Percentiles rank a stretch among this genome's conserved stretches.
Evolutionary conservation across 2,888 invertebrate genomes (phyloP).

Genomic region (Acrobasis suavella): DNA sequence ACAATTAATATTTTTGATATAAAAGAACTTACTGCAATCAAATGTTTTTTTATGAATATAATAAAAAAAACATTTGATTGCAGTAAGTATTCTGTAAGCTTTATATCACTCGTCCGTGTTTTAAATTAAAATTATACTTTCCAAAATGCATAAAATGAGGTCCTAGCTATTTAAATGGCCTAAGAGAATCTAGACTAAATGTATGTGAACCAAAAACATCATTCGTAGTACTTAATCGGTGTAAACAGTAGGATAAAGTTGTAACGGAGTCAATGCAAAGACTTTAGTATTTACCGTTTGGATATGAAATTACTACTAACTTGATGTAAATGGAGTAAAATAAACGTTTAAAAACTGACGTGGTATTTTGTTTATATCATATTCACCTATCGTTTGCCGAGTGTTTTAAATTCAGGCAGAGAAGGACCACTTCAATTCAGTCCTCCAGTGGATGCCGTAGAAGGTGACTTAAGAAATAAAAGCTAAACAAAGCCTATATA

Average conservation of each 20-base stretch:
- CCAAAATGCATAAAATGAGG: not conserved
- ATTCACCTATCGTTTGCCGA: not conserved
- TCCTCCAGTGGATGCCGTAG: too few species aligned
- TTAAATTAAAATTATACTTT: too few species aligned
- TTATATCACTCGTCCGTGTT: too few species aligned
- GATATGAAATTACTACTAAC: constrained; percentile 65
- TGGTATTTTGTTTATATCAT: constrained; percentile 26
- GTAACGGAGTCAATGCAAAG: constrained; percentile 40
- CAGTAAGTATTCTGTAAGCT: too few species aligned
- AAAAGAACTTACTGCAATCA: too few species aligned
- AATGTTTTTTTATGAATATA: too few species aligned
- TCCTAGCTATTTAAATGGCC: not conserved
- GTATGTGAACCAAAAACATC: constrained; percentile 40
- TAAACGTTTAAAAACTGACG: constrained; percentile 58
- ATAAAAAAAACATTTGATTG: too few species aligned
- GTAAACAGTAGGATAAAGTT: constrained; percentile 31
- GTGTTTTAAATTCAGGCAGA: too few species aligned
- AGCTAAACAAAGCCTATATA: too few species aligned
- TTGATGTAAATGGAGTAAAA: constrained; percentile 71
- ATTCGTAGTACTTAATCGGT: constrained; percentile 44
- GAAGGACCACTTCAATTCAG: too few species aligned
- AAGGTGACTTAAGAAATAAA: too few species aligned
- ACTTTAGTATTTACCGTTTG: constrained; percentile 60
- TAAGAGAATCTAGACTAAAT: constrained; percentile 9
- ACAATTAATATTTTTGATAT: too few species aligned